Conservation (phyloP, 2,797 vertebrate species). For the Naso thynnoides region DNA sequence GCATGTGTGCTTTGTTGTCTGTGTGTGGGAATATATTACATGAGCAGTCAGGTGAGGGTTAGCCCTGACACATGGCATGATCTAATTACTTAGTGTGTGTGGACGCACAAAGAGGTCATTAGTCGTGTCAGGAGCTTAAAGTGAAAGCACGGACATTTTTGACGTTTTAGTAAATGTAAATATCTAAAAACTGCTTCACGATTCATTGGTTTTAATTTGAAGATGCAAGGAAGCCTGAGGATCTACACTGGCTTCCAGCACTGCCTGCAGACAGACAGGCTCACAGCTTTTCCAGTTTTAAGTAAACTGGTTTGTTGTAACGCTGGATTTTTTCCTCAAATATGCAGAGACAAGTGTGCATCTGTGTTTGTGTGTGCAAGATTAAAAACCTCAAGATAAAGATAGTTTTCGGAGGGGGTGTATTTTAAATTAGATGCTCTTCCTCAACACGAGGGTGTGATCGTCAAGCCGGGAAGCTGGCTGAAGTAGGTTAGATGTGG, state of each 20-base stretch:
- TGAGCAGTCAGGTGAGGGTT: constrained; percentile 52
- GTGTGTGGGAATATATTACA: constrained; percentile 29
- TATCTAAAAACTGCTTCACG: background rate
- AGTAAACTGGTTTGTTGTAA: background rate
- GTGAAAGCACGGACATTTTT: background rate
- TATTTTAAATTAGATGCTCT: constrained; percentile 4
- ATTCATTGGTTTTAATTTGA: background rate
- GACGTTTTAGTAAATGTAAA: background rate
- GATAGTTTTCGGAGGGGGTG: background rate
- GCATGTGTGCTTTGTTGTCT: background rate
- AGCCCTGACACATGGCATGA: constrained; percentile 45
- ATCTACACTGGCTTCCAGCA: background rate
- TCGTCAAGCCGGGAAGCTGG: constrained; percentile 18
- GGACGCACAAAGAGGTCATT: constrained; percentile 26
- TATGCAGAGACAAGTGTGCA: background rate
- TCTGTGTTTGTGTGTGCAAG: background rate
- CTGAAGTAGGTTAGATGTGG: constrained; percentile 78
- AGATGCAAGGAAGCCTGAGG: background rate
- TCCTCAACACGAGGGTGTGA: constrained; percentile 15
- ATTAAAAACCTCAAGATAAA: background rate
- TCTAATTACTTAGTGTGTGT: constrained; percentile 46
- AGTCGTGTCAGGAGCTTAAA: constrained; percentile 14
- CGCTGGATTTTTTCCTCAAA: constrained; percentile 16
- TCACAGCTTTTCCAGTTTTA: constrained; percentile 19
- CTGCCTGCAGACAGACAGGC: constrained; percentile 13